phyloP scores from a whole-genome alignment of 23 tunicate genomes.

The Styela clava region DNA sequence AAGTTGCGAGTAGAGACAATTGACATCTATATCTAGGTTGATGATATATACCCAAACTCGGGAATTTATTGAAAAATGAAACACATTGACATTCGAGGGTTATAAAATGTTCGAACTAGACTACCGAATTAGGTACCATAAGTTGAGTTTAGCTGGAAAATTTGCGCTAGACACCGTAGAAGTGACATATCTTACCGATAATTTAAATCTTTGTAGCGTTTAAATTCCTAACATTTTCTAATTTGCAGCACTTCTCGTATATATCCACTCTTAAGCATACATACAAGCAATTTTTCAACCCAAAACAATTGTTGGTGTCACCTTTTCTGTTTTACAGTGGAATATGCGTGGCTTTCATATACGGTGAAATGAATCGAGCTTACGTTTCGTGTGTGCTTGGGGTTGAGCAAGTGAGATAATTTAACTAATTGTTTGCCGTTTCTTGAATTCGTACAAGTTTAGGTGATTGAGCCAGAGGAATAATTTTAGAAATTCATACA shows the following conservation, averaged over 20 bases:
- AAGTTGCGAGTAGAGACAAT: no score
- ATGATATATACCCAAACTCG: background rate
- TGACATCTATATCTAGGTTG: no score
- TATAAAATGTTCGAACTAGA: no score
- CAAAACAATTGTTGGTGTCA: slow-evolving; percentile 38
- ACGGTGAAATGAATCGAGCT: slow-evolving; percentile 46
- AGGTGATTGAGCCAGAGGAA: no score
- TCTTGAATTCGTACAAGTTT: slow-evolving; percentile 55
- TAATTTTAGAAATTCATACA: no score
- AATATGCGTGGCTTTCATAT: slow-evolving; percentile 38
- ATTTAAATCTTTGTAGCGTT: background rate
- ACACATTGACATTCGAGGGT: background rate
- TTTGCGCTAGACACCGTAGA: background rate
- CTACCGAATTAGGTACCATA: background rate
- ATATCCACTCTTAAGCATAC: slow-evolving; percentile 37
- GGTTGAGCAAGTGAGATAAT: slow-evolving; percentile 45
- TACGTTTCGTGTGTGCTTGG: slow-evolving; percentile 69
- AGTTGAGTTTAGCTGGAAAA: no score
- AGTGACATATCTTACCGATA: no score
- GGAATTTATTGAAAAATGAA: background rate
- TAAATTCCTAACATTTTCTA: no score
- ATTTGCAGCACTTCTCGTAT: background rate
- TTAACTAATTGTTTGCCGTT: slow-evolving; percentile 10
- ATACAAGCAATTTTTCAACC: slow-evolving; percentile 34
- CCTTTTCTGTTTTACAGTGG: slow-evolving; percentile 55